phyloP scores from a whole-genome alignment of 2,797 vertebrate genomes.

The Hydrocynus forskahlii region DNA sequence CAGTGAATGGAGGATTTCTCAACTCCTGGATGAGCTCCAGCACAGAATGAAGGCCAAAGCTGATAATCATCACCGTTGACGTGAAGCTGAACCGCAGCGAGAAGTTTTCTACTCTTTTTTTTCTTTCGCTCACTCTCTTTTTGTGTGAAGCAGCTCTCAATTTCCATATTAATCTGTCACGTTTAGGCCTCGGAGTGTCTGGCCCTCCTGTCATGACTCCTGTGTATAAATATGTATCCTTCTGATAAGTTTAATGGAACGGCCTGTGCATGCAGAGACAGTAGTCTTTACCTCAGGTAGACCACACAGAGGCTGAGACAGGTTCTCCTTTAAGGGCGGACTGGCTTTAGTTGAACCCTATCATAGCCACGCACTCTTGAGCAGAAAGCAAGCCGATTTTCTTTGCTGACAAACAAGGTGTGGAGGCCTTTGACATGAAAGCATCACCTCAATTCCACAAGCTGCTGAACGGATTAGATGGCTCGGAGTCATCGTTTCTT shows the following conservation, averaged over 20 bases:
- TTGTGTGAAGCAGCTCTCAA: slow-evolving; percentile 67
- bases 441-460: slow-evolving; percentile 79
- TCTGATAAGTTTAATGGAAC: slow-evolving; percentile 84
- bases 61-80: slow-evolving; percentile 74
- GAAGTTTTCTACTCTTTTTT: slow-evolving; percentile 44
- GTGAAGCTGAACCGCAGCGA: slow-evolving; percentile 54
- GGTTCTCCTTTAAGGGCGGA: slow-evolving; percentile 15
- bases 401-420: slow-evolving; percentile 72
- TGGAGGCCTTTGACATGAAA: slow-evolving; percentile 75
- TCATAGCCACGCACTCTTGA: slow-evolving; percentile 55
- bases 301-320: background rate
- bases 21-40: slow-evolving; percentile 73
- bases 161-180: slow-evolving; percentile 80
- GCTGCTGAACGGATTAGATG: slow-evolving; percentile 76
- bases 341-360: slow-evolving; percentile 18
- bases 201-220: slow-evolving; percentile 70
- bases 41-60: slow-evolving; percentile 73
- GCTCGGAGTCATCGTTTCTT: slow-evolving; percentile 78
- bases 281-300: slow-evolving; percentile 17
- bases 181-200: slow-evolving; percentile 74
- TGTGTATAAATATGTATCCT: slow-evolving; percentile 82
- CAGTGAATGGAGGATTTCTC: slow-evolving; percentile 78
- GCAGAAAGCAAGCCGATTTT: slow-evolving; percentile 72
- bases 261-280: slow-evolving; percentile 41
- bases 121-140: slow-evolving; percentile 47